A percentile compares a stretch with the other conserved stretches of the same genome.
phyloP scores from a whole-genome alignment of 2,113 vertebrate species.

The Guaruba guarouba region DNA sequence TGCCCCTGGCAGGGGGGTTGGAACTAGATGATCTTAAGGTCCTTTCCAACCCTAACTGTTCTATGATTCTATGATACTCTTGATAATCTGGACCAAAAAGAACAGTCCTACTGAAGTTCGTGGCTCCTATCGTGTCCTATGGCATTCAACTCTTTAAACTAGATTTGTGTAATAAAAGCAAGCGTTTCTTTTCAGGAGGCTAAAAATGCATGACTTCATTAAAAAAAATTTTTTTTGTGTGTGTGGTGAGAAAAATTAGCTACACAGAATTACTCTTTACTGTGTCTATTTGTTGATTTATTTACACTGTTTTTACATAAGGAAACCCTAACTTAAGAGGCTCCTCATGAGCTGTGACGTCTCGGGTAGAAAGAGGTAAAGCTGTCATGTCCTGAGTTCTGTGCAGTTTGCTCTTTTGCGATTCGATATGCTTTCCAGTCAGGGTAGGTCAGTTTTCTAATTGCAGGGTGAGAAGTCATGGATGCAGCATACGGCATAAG shows the following conservation, averaged over 20 bases:
- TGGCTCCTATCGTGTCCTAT: not conserved
- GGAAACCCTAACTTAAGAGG: not conserved
- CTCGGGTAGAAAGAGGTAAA: not conserved
- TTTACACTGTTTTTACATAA: not conserved
- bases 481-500: not conserved
- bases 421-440: not conserved
- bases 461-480: not conserved
- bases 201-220: not conserved
- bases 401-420: not conserved
- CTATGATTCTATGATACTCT: not conserved
- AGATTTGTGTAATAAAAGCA: not conserved
- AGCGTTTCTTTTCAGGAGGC: not conserved
- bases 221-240: not conserved
- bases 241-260: not conserved
- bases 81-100: not conserved
- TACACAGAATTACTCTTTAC: not conserved
- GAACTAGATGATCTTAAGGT: too few relatives aligned
- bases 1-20: too few relatives aligned
- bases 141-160: not conserved
- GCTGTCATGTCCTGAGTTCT: not conserved
- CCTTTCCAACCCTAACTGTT: too few relatives aligned
- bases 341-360: not conserved
- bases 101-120: not conserved
- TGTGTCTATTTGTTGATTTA: not conserved
- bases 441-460: not conserved